Evolutionary conservation across 2,888 invertebrate species (phyloP).

Genomic region (Xestia xanthographa): DNA sequence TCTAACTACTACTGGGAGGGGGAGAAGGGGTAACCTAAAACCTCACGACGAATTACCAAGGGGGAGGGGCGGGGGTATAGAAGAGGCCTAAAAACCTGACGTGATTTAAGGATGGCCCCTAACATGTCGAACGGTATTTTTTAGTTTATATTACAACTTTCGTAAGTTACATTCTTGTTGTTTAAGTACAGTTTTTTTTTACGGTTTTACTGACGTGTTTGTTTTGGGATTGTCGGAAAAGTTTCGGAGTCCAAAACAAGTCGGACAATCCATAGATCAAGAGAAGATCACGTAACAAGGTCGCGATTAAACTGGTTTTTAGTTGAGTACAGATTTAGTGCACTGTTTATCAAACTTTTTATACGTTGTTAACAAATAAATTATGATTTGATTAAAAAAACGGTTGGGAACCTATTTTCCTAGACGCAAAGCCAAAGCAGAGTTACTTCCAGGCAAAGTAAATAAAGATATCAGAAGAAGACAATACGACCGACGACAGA

Average conservation of each 20-base stretch:
- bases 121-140: constrained; percentile 5
- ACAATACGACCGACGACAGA: too few species aligned
- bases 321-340: neutral
- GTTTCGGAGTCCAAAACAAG: constrained; percentile 14
- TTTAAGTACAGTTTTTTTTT: constrained; percentile 3
- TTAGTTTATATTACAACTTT: neutral
- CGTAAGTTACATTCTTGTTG: neutral
- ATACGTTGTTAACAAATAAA: too few species aligned
- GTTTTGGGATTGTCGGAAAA: constrained; percentile 20
- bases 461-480: neutral
- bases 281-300: constrained; percentile 6
- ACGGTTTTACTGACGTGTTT: neutral
- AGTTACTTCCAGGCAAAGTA: neutral
- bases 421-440: neutral
- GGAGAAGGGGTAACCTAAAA: too few species aligned
- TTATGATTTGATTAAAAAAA: too few species aligned
- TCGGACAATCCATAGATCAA: constrained; percentile 1
- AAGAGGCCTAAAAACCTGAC: too few species aligned
- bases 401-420: neutral
- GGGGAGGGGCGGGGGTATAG: too few species aligned
- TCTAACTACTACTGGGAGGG: too few species aligned
- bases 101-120: too few species aligned
- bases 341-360: constrained; percentile 2
- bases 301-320: neutral
- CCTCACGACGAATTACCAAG: too few species aligned